A percentile compares a stretch with the other conserved stretches of the same genome.
Evolutionary conservation across 2,797 vertebrate species (phyloP).

Genomic region (Zenarchopterus dispar): DNA sequence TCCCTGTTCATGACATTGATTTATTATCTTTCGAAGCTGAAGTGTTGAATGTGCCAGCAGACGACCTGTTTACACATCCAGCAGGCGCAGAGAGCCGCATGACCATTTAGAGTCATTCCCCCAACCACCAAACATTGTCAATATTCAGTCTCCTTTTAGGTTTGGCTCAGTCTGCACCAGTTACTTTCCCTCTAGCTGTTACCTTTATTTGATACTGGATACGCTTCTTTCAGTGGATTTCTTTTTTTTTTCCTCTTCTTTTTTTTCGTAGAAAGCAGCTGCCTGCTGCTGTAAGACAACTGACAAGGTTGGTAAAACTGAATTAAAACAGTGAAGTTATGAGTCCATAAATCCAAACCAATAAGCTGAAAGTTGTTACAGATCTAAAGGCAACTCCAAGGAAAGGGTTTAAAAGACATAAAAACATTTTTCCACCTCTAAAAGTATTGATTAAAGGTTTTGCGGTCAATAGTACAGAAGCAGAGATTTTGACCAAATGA

Average conservation of each 20-base stretch:
- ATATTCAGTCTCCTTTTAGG: constrained; percentile 1
- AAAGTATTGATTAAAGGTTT: background rate
- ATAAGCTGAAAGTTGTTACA: background rate
- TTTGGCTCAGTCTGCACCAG: background rate
- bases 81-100: constrained; percentile 5
- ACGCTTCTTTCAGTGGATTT: background rate
- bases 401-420: no score
- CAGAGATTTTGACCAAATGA: constrained; percentile 1
- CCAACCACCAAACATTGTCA: constrained; percentile 2
- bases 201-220: background rate
- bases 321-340: constrained; percentile 4
- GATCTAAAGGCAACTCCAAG: background rate
- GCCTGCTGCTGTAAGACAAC: constrained; percentile 1
- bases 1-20: background rate
- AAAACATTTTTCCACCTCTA: background rate
- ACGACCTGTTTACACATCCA: constrained; percentile 2
- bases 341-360: constrained; percentile 1
- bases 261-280: constrained; percentile 6
- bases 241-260: background rate
- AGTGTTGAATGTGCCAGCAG: background rate
- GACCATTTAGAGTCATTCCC: constrained; percentile 2
- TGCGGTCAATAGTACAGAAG: background rate
- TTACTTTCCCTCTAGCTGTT: background rate
- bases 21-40: background rate
- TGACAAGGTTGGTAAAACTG: background rate